These are phyloP conservation scores for Pseudanteris insignis DNA, from an alignment of 2,888 invertebrate genomes.

Conservation along the genomic window DNA sequence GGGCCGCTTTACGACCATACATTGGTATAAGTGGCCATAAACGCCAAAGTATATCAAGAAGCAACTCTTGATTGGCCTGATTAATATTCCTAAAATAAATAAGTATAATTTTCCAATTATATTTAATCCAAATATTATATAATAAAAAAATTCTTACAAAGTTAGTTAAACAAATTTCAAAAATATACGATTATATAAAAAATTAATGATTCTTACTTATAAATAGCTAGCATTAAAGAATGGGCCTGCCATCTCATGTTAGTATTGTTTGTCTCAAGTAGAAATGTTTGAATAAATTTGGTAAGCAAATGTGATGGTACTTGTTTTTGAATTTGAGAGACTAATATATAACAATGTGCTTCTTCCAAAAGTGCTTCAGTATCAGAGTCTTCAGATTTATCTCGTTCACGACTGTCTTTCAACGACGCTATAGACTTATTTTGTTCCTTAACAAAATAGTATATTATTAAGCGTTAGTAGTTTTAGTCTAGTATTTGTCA, in stretches of 20 bases:
- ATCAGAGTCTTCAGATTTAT: slow-evolving; percentile 75
- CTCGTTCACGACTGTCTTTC: slow-evolving; percentile 71
- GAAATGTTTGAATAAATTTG: slow-evolving; percentile 86
- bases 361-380: slow-evolving; percentile 75
- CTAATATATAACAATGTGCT: slow-evolving; percentile 74
- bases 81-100: slow-evolving; percentile 79
- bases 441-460: slow-evolving; percentile 47
- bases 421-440: slow-evolving; percentile 51
- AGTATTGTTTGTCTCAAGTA: slow-evolving; percentile 92
- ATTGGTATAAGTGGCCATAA: slow-evolving; percentile 90
- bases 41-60: slow-evolving; percentile 88
- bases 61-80: slow-evolving; percentile 77
- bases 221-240: slow-evolving; percentile 82
- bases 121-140: neutral
- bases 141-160: slow-evolving; percentile 4
- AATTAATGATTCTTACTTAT: slow-evolving; percentile 71
- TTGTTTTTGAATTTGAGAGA: slow-evolving; percentile 76
- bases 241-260: slow-evolving; percentile 96
- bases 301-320: slow-evolving; percentile 67
- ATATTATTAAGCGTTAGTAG: no score
- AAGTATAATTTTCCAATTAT: no score
- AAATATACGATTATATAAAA: neutral
- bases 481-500: neutral
- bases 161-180: slow-evolving; percentile 1
- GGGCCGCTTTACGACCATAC: slow-evolving; percentile 93